A percentile compares a stretch with the other conserved stretches of the same genome.
Conservation (phyloP, 2,797 vertebrate genomes). For the Anabas testudineus region DNA sequence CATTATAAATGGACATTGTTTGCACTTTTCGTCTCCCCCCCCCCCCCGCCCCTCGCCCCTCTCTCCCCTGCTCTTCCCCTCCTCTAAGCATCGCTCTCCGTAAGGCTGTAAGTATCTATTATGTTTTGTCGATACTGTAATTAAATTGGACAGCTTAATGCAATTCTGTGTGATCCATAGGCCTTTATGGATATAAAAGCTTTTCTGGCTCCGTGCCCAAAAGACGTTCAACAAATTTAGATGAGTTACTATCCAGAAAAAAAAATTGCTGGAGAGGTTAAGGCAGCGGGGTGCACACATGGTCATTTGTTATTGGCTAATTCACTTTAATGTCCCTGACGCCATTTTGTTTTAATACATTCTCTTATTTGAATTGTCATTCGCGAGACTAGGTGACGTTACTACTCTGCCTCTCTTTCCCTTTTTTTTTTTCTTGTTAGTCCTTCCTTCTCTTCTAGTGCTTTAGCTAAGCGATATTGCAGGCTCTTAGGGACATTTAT, state of each 20-base stretch:
- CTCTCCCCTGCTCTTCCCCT: constrained; percentile 36
- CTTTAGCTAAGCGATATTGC: constrained; percentile 70
- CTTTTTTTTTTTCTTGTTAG: constrained; percentile 25
- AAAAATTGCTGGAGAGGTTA: constrained; percentile 74
- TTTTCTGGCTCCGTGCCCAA: constrained; percentile 94
- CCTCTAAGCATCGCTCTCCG: constrained; percentile 70
- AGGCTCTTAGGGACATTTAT: constrained; percentile 84
- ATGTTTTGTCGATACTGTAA: constrained; percentile 99
- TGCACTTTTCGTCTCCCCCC: constrained; percentile 77
- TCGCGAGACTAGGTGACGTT: constrained; percentile 54
- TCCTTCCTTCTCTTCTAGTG: constrained; percentile 56
- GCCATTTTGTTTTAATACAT: constrained; percentile 83
- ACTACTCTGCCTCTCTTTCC: constrained; percentile 28
- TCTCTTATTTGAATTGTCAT: constrained; percentile 72
- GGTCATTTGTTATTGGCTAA: constrained; percentile 86
- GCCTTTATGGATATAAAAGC: constrained; percentile 99
- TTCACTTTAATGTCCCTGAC: constrained; percentile 83
- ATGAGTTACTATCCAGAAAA: constrained; percentile 83
- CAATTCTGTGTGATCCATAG: constrained; percentile 98
- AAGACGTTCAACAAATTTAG: constrained; percentile 96
- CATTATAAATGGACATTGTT: constrained; percentile 93
- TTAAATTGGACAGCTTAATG: constrained; percentile 98
- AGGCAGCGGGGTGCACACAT: constrained; percentile 67
- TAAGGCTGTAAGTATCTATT: constrained; percentile 93
- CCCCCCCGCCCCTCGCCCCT: constrained; percentile 17